phyloP scores from a whole-genome alignment of 2,888 invertebrate genomes.

The Argyresthia goedartella region DNA sequence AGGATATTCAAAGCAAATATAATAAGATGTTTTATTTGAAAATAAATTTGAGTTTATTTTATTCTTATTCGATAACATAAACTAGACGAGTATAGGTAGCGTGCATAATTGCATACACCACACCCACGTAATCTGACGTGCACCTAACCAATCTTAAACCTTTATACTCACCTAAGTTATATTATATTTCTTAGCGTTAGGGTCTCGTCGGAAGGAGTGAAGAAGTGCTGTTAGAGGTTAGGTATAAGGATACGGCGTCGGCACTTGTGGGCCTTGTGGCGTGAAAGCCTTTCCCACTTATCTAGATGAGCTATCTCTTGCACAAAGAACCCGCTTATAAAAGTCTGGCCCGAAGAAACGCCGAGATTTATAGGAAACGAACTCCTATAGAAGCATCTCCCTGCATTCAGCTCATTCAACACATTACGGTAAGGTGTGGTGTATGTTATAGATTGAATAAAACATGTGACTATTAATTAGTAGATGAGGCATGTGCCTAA shows the following conservation, averaged over 20 bases:
- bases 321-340: conserved; percentile 36
- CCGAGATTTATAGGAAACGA: conserved; percentile 30
- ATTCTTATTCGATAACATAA: too few species aligned
- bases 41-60: too few species aligned
- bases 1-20: too few species aligned
- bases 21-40: too few species aligned
- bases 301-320: conserved; percentile 60
- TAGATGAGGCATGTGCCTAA: too few species aligned
- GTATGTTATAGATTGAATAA: too few species aligned
- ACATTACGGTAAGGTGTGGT: too few species aligned
- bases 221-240: conserved; percentile 12
- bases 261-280: conserved; percentile 20
- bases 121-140: too few species aligned
- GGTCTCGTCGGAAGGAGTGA: conserved; percentile 4
- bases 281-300: conserved; percentile 57
- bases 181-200: background rate
- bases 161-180: too few species aligned
- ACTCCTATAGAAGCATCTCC: background rate
- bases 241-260: conserved; percentile 22
- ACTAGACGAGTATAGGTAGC: too few species aligned
- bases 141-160: background rate
- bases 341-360: conserved; percentile 25
- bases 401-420: background rate
- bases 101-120: too few species aligned
- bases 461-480: too few species aligned